Conservation (phyloP, 92 coral and sea anemone species). For the Palythoa heliodiscus region DNA sequence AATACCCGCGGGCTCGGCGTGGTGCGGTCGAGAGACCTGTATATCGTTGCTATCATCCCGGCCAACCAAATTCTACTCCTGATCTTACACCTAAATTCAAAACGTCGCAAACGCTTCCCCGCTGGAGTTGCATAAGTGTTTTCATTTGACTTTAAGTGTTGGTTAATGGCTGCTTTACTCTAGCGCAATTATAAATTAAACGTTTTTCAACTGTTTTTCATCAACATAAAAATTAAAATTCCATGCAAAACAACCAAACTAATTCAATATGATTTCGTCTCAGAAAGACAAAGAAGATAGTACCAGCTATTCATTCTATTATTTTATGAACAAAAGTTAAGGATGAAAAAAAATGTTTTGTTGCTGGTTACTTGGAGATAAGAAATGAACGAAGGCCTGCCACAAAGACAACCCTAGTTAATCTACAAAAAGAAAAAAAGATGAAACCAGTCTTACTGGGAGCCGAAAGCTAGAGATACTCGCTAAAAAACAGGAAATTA, state of each 20-base stretch:
- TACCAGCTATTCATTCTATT: conserved; percentile 44
- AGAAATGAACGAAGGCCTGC: not conserved
- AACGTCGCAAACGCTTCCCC: not conserved
- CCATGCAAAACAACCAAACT: conserved; percentile 38
- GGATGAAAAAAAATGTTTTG: not conserved
- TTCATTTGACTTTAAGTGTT: conserved; percentile 1
- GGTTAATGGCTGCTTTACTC: not conserved
- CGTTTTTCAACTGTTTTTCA: conserved; percentile 18
- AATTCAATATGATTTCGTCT: conserved; percentile 41
- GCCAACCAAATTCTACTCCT: not conserved
- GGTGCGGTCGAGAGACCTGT: conserved; percentile 8
- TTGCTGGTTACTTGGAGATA: not conserved
- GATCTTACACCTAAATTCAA: not conserved
- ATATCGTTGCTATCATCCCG: not conserved
- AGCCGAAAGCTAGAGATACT: not conserved
- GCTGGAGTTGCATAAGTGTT: not conserved
- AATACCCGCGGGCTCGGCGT: conserved; percentile 44
- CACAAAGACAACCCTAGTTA: not conserved
- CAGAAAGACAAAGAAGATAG: conserved; percentile 23
- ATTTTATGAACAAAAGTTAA: conserved; percentile 40
- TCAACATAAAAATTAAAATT: conserved; percentile 21
- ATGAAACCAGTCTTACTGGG: not conserved
- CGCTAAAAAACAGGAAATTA: conserved; percentile 12
- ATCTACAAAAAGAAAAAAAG: not conserved
- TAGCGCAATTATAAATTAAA: not conserved